phyloP scores from a whole-genome alignment of 2,113 vertebrate species.

The Passer montanus region DNA sequence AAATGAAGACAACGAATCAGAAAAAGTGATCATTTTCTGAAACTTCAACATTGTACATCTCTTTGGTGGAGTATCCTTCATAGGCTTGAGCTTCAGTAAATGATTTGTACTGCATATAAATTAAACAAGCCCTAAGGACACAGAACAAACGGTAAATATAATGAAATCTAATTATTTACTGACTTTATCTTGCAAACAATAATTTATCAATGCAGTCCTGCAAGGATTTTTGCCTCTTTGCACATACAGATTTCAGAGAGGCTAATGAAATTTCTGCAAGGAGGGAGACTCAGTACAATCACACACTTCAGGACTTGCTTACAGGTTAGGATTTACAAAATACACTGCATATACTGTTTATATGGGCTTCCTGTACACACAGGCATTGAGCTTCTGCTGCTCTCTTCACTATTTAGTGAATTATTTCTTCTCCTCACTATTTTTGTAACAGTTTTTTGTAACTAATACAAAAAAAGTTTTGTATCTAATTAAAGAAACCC shows the following conservation, averaged over 20 bases:
- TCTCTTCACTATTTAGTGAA: not conserved
- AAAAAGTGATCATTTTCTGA: not conserved
- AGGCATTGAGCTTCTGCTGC: not conserved
- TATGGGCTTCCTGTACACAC: fast-evolving
- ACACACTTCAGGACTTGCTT: not conserved
- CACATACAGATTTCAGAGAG: not conserved
- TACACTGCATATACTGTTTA: too few species aligned
- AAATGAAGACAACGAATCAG: not conserved
- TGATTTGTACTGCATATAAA: not conserved
- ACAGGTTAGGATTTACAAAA: not conserved
- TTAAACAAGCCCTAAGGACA: not conserved
- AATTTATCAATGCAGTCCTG: not conserved
- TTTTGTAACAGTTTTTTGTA: not conserved
- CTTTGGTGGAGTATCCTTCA: not conserved
- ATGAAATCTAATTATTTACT: not conserved
- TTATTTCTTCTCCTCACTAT: not conserved
- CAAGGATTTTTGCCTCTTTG: not conserved
- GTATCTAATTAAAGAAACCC: not conserved
- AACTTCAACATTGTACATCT: not conserved
- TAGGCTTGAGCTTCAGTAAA: not conserved
- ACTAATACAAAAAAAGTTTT: not conserved
- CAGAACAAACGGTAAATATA: not conserved
- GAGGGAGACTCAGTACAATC: not conserved
- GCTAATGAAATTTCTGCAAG: not conserved
- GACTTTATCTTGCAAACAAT: not conserved